Conservation (phyloP, 2,888 invertebrate genomes). For the Protonemura montana region DNA sequence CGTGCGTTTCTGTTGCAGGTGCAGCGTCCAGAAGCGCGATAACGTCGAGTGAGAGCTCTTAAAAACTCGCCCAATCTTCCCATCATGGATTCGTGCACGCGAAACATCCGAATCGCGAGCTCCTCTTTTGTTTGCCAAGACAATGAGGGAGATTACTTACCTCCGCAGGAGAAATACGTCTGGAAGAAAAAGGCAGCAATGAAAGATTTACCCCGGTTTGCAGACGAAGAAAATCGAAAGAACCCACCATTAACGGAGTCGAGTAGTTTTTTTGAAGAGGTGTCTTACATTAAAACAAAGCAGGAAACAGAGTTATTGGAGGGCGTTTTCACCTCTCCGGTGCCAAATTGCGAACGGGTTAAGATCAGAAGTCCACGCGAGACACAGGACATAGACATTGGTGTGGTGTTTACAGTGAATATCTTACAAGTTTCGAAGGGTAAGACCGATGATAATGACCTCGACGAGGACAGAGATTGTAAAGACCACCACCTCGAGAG, state of each 20-base stretch:
- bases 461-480: neutral
- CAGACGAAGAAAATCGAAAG: too few relatives aligned
- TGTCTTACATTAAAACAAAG: too few relatives aligned
- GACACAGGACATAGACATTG: too few relatives aligned
- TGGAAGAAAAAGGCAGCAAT: conserved; percentile 39
- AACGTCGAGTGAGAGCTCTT: neutral
- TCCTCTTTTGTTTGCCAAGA: conserved; percentile 9
- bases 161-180: conserved; percentile 16
- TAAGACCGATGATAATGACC: too few relatives aligned
- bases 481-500: neutral
- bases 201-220: neutral
- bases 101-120: neutral
- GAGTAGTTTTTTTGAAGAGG: too few relatives aligned
- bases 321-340: too few relatives aligned
- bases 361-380: neutral
- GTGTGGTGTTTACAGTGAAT: too few relatives aligned
- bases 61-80: neutral
- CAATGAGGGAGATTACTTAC: neutral
- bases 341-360: neutral
- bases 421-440: too few relatives aligned
- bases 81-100: conserved; percentile 25
- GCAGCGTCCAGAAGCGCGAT: neutral
- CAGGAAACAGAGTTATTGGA: too few relatives aligned
- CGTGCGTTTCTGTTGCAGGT: too few relatives aligned
- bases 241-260: too few relatives aligned